Evolutionary conservation across 2,888 invertebrate species (phyloP).

Genomic region (Dendrolimus houi): DNA sequence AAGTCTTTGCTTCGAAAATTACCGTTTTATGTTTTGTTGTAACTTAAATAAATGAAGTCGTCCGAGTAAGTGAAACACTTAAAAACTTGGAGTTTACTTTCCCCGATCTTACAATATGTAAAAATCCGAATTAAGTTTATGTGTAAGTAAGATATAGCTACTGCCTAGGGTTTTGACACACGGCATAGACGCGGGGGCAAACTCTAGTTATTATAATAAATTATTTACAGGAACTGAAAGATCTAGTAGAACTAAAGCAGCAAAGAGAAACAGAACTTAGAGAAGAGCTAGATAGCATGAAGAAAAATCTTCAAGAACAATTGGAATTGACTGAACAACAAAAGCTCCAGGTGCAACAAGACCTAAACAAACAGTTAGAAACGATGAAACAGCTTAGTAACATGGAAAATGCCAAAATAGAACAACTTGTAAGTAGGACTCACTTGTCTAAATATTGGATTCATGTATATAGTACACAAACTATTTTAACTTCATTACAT

Average conservation of each 20-base stretch:
- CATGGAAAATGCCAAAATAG: conserved; percentile 51
- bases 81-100: too few relatives aligned
- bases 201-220: neutral
- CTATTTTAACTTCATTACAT: too few relatives aligned
- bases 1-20: neutral
- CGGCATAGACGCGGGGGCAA: too few relatives aligned
- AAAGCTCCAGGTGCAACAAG: conserved; percentile 40
- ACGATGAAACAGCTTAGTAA: conserved; percentile 51
- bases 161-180: too few relatives aligned
- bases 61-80: too few relatives aligned
- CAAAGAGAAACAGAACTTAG: conserved; percentile 49
- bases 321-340: conserved; percentile 59
- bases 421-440: conserved; percentile 39
- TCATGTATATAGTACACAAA: too few relatives aligned
- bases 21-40: too few relatives aligned
- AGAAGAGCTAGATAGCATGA: conserved; percentile 48
- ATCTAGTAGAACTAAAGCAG: conserved; percentile 48
- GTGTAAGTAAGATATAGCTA: too few relatives aligned
- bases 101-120: too few relatives aligned
- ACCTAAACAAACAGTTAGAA: conserved; percentile 45
- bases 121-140: neutral
- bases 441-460: too few relatives aligned
- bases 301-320: conserved; percentile 47
- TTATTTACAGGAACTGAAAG: conserved; percentile 43
- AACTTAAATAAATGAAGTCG: too few relatives aligned